These are phyloP conservation scores for Oedothorax gibbosus DNA, from an alignment of 1,140 invertebrate species.

Conservation along the genomic window DNA sequence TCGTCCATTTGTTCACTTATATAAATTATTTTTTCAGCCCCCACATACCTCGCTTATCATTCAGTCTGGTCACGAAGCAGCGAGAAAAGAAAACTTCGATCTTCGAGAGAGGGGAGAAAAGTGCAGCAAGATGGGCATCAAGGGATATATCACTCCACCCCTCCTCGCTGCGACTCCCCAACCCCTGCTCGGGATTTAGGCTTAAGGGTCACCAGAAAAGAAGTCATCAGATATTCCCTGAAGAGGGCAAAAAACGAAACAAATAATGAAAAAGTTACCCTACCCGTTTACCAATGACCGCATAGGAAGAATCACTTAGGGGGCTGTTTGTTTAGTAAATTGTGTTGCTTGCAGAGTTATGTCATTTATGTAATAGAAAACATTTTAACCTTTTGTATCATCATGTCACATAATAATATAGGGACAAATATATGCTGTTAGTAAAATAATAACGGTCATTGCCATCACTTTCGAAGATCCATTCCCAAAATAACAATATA, in stretches of 20 bases:
- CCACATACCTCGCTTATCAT: background rate
- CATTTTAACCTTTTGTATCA: too few relatives aligned
- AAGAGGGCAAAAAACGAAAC: slow-evolving; percentile 31
- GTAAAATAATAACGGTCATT: too few relatives aligned
- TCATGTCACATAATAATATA: too few relatives aligned
- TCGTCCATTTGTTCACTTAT: too few relatives aligned
- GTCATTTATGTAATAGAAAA: too few relatives aligned
- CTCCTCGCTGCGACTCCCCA: background rate
- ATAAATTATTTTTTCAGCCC: too few relatives aligned
- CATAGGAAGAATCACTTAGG: slow-evolving; percentile 31
- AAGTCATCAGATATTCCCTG: slow-evolving; percentile 50
- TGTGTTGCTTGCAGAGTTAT: too few relatives aligned
- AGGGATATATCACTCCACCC: slow-evolving; percentile 21
- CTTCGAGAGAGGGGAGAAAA: background rate
- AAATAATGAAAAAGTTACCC: slow-evolving; percentile 39
- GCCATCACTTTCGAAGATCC: too few relatives aligned
- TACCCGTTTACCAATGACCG: slow-evolving; percentile 1
- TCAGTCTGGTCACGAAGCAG: slow-evolving; percentile 27
- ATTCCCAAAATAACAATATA: too few relatives aligned
- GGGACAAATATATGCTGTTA: too few relatives aligned
- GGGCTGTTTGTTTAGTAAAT: too few relatives aligned
- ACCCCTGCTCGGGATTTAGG: slow-evolving; percentile 8
- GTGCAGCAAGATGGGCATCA: slow-evolving; percentile 37
- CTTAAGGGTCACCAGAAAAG: slow-evolving; percentile 29
- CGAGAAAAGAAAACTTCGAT: slow-evolving; percentile 42